phyloP scores from a whole-genome alignment of 2,113 vertebrate genomes.

The Oceanites oceanicus region DNA sequence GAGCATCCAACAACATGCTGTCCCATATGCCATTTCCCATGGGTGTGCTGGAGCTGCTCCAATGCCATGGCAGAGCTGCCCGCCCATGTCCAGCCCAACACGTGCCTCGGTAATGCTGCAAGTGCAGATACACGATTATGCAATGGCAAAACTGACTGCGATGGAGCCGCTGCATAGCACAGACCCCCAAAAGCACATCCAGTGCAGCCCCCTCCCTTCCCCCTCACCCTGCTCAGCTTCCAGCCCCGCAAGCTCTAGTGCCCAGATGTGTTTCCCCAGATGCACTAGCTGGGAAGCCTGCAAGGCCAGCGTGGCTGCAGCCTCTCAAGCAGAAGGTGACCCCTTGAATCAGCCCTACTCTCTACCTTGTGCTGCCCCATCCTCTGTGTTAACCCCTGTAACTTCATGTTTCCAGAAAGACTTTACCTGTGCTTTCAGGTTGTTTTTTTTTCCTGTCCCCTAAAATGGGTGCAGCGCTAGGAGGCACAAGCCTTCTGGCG shows the following conservation, averaged over 20 bases:
- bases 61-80: accelerated
- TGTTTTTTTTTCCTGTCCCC: not conserved
- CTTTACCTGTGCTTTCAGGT: not conserved
- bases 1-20: not conserved
- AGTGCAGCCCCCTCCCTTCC: not conserved
- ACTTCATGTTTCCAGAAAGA: no score
- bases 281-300: accelerated
- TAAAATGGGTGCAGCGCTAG: not conserved
- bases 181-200: accelerated
- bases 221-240: not conserved
- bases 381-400: not conserved
- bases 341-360: not conserved
- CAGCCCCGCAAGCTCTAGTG: not conserved
- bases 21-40: not conserved
- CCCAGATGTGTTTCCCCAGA: not conserved
- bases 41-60: not conserved
- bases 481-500: not conserved
- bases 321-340: not conserved
- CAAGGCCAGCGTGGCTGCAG: not conserved
- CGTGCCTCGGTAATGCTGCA: accelerated
- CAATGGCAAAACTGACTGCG: not conserved
- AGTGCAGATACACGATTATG: accelerated
- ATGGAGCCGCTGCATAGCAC: accelerated
- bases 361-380: not conserved
- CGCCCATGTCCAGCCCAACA: not conserved